phyloP scores from a whole-genome alignment of 2,797 vertebrate species.

The Rhyacichthys aspro region DNA sequence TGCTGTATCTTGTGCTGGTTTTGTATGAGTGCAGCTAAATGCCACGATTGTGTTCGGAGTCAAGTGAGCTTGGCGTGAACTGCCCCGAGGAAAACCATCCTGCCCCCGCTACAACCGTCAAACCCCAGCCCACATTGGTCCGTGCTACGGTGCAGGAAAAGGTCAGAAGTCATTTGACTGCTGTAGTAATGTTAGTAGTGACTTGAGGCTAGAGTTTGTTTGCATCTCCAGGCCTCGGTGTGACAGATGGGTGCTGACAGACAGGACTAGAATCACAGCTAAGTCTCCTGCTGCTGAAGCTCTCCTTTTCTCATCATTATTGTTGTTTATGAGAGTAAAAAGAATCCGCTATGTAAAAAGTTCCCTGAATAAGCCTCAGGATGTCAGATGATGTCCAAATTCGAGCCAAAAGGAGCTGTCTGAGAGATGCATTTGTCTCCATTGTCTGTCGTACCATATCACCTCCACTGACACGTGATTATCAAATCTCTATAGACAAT shows the following conservation, averaged over 20 bases:
- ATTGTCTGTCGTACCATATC: too few relatives aligned
- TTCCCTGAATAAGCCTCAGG: too few relatives aligned
- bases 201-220: constrained; percentile 53
- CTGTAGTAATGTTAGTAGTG: constrained; percentile 56
- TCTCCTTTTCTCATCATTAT: constrained; percentile 15
- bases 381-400: too few relatives aligned
- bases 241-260: constrained; percentile 62
- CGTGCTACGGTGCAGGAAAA: constrained; percentile 29
- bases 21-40: constrained; percentile 29
- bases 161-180: constrained; percentile 55
- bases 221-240: constrained; percentile 34
- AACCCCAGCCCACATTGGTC: constrained; percentile 24
- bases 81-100: constrained; percentile 37
- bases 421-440: too few relatives aligned
- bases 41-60: constrained; percentile 37
- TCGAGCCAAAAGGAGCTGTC: too few relatives aligned
- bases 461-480: too few relatives aligned
- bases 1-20: background rate
- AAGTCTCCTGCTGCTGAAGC: constrained; percentile 18
- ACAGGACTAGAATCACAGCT: constrained; percentile 23
- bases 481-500: too few relatives aligned
- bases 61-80: constrained; percentile 36
- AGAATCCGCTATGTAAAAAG: background rate
- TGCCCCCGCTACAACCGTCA: constrained; percentile 30
- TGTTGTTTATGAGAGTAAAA: constrained; percentile 15